A percentile compares a stretch with the other conserved stretches of the same genome.
These are phyloP conservation scores for Zaprionus obscuricornis DNA, from an alignment of 2,888 invertebrate species.

Conservation along the genomic window DNA sequence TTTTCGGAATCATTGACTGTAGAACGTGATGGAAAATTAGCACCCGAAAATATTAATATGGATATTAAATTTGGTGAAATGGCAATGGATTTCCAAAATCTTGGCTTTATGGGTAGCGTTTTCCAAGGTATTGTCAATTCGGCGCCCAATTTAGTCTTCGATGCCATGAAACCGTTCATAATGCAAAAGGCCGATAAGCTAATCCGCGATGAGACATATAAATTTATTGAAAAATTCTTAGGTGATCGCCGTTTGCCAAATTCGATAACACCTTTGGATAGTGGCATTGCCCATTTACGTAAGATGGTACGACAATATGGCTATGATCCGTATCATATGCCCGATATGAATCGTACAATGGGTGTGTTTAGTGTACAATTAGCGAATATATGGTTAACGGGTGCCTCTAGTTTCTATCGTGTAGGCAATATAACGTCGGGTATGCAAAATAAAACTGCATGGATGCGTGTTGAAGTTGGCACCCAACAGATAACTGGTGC, in stretches of 20 bases:
- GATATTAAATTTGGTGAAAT: slow-evolving; percentile 91
- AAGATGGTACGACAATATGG: slow-evolving; percentile 87
- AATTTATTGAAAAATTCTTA: slow-evolving; percentile 88
- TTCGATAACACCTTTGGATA: slow-evolving; percentile 93
- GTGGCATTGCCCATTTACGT: slow-evolving; percentile 90
- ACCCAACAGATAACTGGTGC: slow-evolving; percentile 91
- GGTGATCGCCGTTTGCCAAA: slow-evolving; percentile 90
- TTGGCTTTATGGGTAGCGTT: slow-evolving; percentile 88
- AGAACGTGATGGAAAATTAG: slow-evolving; percentile 89
- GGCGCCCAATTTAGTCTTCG: slow-evolving; percentile 91
- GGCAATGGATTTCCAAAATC: slow-evolving; percentile 91
- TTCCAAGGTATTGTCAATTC: slow-evolving; percentile 91
- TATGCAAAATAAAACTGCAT: slow-evolving; percentile 88
- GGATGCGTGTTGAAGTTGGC: slow-evolving; percentile 87
- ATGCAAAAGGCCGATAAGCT: slow-evolving; percentile 90
- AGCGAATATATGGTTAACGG: slow-evolving; percentile 90
- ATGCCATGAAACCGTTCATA: slow-evolving; percentile 93
- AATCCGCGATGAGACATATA: slow-evolving; percentile 89
- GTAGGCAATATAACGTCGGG: slow-evolving; percentile 90
- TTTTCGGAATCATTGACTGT: slow-evolving; percentile 89
- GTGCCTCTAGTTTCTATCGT: slow-evolving; percentile 91
- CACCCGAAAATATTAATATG: slow-evolving; percentile 91
- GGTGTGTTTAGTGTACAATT: slow-evolving; percentile 89
- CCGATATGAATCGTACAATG: slow-evolving; percentile 89
- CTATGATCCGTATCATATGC: slow-evolving; percentile 90